Base-by-base conservation (phyloP, 2,113 vertebrate genomes). In the Pyxicephalus adspersus region DNA sequence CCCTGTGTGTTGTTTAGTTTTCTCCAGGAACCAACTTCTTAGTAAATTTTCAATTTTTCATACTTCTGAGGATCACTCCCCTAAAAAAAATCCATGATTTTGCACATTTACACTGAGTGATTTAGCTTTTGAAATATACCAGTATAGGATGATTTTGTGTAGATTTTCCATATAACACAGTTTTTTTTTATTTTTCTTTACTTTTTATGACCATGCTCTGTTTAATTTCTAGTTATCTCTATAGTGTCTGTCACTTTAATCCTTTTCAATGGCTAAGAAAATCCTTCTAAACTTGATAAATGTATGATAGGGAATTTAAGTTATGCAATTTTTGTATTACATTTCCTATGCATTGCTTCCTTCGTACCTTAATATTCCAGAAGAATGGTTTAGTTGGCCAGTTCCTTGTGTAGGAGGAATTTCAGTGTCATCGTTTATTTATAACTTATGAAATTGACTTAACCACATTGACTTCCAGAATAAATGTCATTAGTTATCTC, bases 401-500 rank as follows among this genome's bases (percentile, higher is more conserved):
- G 54, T 18, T 74, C 6, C 26, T 15, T 25, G 54, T 25, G 71
- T 60, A 23, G 58, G 57, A 64, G 34, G 58, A 76, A 60, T 63
- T 76, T 22, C 20, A 50, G 31, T 64, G 73, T 51, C 31, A 75
- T 17, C 19, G 34, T 51, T 64, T 64, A 50, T 76, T 63, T 76
- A 75, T 76, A 51, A 51, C 34, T 76, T 76, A 23, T 63, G 38
- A 64, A 76, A 55, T 72, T 72, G 25, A 54, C 65, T 71, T 54
- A 54, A 71, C 68, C 68, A 50, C 68, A 55, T 29, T 72, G 51
- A 72, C 68, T 54, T 55, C 50, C 3, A 31, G 3, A 34, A 38
- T 60, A 73, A 73, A 57, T 63, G 58, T 76, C 71, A 63, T 64
- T 76, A 13, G 61, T 76, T 76, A 76, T 76, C 73, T 63, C 45